Percentiles rank a stretch among this genome's conserved stretches.
Evolutionary conservation across 92 coral and sea anemone species (phyloP).

Genomic region (Paramuricea clavata): DNA sequence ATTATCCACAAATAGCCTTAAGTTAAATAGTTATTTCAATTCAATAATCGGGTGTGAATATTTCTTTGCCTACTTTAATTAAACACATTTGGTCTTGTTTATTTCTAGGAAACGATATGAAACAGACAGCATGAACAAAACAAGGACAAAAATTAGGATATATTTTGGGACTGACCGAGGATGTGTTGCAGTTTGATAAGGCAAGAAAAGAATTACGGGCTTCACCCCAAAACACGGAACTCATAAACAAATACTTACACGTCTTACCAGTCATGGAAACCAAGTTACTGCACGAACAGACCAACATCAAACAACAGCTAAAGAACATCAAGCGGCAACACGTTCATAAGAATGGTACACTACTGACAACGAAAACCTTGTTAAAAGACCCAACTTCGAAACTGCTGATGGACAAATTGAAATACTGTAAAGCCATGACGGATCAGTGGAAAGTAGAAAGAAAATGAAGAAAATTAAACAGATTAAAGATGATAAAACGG

Average conservation of each 20-base stretch:
- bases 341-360: not conserved
- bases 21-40: too few relatives aligned
- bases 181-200: conserved; percentile 6
- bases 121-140: not conserved
- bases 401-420: conserved; percentile 25
- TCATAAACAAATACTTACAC: not conserved
- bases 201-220: not conserved
- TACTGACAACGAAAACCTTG: not conserved
- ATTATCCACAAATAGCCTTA: too few relatives aligned
- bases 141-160: not conserved
- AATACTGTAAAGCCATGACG: conserved; percentile 24
- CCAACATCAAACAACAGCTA: not conserved
- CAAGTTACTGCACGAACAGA: not conserved
- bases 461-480: too few relatives aligned
- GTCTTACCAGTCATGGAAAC: not conserved
- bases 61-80: too few relatives aligned
- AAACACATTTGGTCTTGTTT: too few relatives aligned
- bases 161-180: not conserved
- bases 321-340: not conserved
- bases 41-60: too few relatives aligned
- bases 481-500: not conserved
- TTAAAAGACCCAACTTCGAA: not conserved
- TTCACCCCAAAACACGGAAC: not conserved
- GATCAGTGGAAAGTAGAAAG: not conserved
- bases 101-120: too few relatives aligned